These are phyloP conservation scores for Micoletzkya japonica DNA, from an alignment of 2,888 invertebrate genomes.

Conservation along the genomic window DNA sequence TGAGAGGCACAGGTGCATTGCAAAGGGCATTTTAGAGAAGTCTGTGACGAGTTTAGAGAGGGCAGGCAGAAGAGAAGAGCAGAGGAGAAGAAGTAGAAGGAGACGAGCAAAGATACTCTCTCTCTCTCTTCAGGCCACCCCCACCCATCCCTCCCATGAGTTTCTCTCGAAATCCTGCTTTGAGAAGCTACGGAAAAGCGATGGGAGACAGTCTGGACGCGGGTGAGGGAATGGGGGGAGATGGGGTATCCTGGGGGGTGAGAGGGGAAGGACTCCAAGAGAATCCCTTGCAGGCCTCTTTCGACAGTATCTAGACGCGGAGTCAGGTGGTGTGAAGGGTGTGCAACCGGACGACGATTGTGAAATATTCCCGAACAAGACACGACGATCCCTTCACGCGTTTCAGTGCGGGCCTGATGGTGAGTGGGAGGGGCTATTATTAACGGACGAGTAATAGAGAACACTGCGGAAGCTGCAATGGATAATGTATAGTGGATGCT, in stretches of 20 bases:
- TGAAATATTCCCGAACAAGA: constrained; percentile 8
- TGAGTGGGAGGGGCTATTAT: background rate
- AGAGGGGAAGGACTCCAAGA: too few relatives aligned
- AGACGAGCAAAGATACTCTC: background rate
- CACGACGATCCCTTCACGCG: background rate
- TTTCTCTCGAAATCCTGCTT: constrained; percentile 11
- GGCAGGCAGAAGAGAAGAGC: background rate
- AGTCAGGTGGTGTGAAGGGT: background rate
- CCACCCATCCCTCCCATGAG: constrained; percentile 5
- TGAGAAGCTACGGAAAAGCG: constrained; percentile 14
- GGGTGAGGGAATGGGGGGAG: background rate
- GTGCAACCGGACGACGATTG: constrained; percentile 1
- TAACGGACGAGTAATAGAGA: too few relatives aligned
- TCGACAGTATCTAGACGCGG: constrained; percentile 9
- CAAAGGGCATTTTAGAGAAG: too few relatives aligned
- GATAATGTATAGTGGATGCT: too few relatives aligned
- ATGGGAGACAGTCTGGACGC: constrained; percentile 25
- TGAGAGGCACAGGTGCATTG: too few relatives aligned
- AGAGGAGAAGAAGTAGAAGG: background rate
- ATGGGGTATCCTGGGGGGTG: too few relatives aligned
- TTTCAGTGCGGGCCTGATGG: constrained; percentile 6
- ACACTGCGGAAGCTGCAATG: too few relatives aligned
- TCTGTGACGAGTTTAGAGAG: background rate
- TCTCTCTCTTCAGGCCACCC: constrained; percentile 9
- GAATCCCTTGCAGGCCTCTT: too few relatives aligned